Evolutionary conservation across 2,113 vertebrate genomes (phyloP).

Genomic region (Platysteira castanea): DNA sequence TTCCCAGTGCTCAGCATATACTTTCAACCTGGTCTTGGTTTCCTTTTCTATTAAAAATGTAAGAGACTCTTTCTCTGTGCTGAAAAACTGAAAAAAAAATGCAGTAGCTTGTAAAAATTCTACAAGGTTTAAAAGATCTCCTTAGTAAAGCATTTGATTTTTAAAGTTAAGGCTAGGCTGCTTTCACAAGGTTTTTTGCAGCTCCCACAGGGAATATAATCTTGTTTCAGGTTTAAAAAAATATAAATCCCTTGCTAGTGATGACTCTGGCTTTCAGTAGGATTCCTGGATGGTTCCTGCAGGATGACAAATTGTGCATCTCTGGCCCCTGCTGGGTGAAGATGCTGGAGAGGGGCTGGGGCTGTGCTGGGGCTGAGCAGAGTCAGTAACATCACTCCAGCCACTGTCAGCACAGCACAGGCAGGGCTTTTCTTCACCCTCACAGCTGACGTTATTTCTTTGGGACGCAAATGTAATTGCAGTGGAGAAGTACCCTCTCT

Average conservation of each 20-base stretch:
- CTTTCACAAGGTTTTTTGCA: not conserved
- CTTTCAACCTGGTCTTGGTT: slow-evolving; percentile 5
- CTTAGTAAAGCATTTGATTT: not conserved
- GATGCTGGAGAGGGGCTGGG: not conserved
- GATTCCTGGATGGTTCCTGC: not conserved
- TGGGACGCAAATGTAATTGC: not conserved
- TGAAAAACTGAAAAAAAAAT: not conserved
- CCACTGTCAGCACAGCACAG: not conserved
- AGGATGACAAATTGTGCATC: not conserved
- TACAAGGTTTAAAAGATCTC: not conserved
- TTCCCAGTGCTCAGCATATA: not conserved
- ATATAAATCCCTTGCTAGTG: not conserved
- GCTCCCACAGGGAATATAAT: not conserved
- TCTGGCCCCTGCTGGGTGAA: not conserved
- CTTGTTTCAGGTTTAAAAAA: not conserved
- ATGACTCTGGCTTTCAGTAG: not conserved
- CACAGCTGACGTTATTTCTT: not conserved
- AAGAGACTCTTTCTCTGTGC: not conserved
- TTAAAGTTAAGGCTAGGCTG: not conserved
- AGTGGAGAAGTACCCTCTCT: not conserved
- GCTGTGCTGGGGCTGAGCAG: not conserved
- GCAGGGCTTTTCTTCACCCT: not conserved
- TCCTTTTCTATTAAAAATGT: slow-evolving; percentile 27
- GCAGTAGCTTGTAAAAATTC: not conserved
- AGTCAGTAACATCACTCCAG: not conserved